Evolutionary conservation across 1,140 invertebrate species (phyloP).

Genomic region (Colletes latitarsis): DNA sequence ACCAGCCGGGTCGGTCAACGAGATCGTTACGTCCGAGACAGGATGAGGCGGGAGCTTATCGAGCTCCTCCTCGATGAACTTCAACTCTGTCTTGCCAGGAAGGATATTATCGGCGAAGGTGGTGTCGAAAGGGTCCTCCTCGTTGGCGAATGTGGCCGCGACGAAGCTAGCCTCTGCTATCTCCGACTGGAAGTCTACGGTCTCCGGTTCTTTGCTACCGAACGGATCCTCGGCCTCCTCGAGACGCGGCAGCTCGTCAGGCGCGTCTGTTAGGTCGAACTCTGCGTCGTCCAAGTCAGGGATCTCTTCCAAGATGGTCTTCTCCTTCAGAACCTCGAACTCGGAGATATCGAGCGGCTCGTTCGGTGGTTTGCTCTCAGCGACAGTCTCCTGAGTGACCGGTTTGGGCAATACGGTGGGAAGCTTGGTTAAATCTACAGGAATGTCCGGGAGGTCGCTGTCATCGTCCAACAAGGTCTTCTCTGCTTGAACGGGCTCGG

Average conservation of each 20-base stretch:
- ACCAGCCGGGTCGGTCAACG: conserved; percentile 75
- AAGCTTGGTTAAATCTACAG: conserved; percentile 84
- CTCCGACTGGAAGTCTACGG: conserved; percentile 65
- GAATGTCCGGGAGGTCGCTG: conserved; percentile 82
- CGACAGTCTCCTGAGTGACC: conserved; percentile 39
- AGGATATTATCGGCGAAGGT: conserved; percentile 90
- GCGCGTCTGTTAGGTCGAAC: conserved; percentile 72
- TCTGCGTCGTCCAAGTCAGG: conserved; percentile 79
- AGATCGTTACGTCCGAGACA: conserved; percentile 74
- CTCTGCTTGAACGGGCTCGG: conserved; percentile 68
- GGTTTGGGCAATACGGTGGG: conserved; percentile 71
- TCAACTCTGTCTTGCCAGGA: conserved; percentile 85
- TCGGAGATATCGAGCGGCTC: conserved; percentile 73
- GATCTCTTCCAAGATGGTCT: conserved; percentile 77
- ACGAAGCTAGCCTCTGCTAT: conserved; percentile 78
- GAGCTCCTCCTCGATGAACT: conserved; percentile 84
- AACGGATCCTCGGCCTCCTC: conserved; percentile 77
- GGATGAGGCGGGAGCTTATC: conserved; percentile 71
- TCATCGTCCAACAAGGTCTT: conserved; percentile 89
- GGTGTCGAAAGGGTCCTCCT: conserved; percentile 92
- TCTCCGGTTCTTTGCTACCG: conserved; percentile 70
- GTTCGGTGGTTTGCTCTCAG: conserved; percentile 56
- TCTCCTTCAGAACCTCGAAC: conserved; percentile 76
- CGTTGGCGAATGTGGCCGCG: conserved; percentile 77
- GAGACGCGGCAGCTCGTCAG: conserved; percentile 59